Base-by-base conservation (phyloP, 1,140 invertebrate genomes). In the Trichonephila clavata region DNA sequence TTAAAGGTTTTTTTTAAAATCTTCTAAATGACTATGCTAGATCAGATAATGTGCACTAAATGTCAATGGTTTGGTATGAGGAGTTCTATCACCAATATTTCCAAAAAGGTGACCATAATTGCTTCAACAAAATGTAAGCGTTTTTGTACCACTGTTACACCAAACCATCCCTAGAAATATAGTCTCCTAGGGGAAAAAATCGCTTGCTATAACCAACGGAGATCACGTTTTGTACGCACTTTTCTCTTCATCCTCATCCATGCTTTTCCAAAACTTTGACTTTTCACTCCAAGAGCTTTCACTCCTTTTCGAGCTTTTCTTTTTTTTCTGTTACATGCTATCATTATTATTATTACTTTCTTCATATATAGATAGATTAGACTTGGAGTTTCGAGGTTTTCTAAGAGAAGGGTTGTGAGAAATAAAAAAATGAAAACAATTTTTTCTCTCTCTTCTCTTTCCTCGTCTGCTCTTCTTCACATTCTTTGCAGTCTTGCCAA, bases 271-370 rank as follows among this genome's bases (percentile, higher is more conserved):
- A 77, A 68, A 68, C 65, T 68, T 68, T 32, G 27, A 16, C 68
- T 77, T 32, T 77, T 77, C 68, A 32, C 68, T 32, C 16, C 24
- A 77, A 59, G 24, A 65, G 59, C 50, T 50, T 50, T 50, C 50
- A 50, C 50, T 50, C 7, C 50, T 63, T 77, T 57, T 24, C 32
- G 59, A 16, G 63, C 87, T 24, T 39, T 13, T 18, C 20, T 32
- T 71, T 71, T 89, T 71, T 71, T 43, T 77, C 39, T 50, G n/a
- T 27, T 3, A 20, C 57, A 60, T 21, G 71, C 32, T 59, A 68
- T 32, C 87, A 71, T 68, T 60, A 89, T 77, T 89, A 89, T 89
- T 89, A 90, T 90, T 90, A 80, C 71, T 90, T 90, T 32, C 65
- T 43, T 61, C 68, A 27, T 43, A 90, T 81, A 90, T 90, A 90